phyloP scores from a whole-genome alignment of 2,888 invertebrate genomes.

The Autographa gamma region DNA sequence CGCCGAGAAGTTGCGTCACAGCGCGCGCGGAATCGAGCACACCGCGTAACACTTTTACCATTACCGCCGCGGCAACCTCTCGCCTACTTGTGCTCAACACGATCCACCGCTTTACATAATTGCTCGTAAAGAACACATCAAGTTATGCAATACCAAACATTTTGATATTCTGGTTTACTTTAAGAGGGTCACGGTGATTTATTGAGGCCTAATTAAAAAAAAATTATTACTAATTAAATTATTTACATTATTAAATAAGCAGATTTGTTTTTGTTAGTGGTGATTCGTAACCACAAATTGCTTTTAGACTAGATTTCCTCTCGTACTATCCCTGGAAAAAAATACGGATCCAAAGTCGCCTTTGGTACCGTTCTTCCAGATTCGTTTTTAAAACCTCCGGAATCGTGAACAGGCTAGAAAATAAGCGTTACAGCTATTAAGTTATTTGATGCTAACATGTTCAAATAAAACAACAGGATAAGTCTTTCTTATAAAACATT shows the following conservation, averaged over 20 bases:
- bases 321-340: too few species aligned
- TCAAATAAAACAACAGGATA: not conserved
- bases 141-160: constrained; percentile 82
- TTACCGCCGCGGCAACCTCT: constrained; percentile 76
- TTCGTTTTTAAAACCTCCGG: too few species aligned
- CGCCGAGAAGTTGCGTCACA: constrained; percentile 79
- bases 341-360: too few species aligned
- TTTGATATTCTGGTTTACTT: constrained; percentile 77
- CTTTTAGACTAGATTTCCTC: too few species aligned
- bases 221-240: not conserved
- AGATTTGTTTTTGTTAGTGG: not conserved
- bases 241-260: not conserved
- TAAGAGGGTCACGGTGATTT: constrained; percentile 72
- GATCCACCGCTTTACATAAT: constrained; percentile 86
- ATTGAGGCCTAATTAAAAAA: not conserved
- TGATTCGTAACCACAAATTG: not conserved
- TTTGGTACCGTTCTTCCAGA: too few species aligned
- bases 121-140: constrained; percentile 82
- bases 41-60: constrained; percentile 87
- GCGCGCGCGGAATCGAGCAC: constrained; percentile 79
- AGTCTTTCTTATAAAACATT: not conserved
- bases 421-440: too few species aligned
- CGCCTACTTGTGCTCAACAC: constrained; percentile 76
- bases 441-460: not conserved
- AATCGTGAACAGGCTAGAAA: too few species aligned